Base-by-base conservation (phyloP, 2,888 invertebrate species). In the Synanthedon tipuliformis region DNA sequence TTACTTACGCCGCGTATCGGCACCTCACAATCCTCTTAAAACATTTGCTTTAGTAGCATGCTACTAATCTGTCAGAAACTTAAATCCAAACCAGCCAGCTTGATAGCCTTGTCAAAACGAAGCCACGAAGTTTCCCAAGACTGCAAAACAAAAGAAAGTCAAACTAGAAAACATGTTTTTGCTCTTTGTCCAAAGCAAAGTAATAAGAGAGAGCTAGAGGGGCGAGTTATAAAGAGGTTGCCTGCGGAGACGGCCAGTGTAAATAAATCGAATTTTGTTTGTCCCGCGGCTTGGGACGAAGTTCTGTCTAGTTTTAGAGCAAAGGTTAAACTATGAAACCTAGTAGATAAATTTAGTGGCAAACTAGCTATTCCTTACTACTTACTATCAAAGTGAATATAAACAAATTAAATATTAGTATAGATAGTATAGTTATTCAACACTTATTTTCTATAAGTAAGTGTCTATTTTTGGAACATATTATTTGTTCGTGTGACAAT, bases 251-350 rank as follows among this genome's bases (percentile, higher is more conserved):
- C 49, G 50, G 40, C 27, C 27, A 50, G 50, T 34, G 50, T 62
- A 65, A 66, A 71, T 71, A 71, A 71, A 72, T 72, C 64, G 64
- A 69, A 71, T 72, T 70, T 66, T 61, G 63, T 63, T 60, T 60
- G 60, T 65, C 63, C 55, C 52, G 59, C 55, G 59, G 57, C 58
- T 62, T 60, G 48, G 51, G 18, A 50, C 50, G 18, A 49, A 49
- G 49, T 49, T 49, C 18, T 16, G 15, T 49, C 7, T 49, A 49
- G 49, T 49, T 60, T 59, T 60, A 55, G 59, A 51, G 57, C 62
- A 60, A 63, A 64, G 65, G 59, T 61, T 57, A 55, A 59, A 58
- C 60, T 63, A 58, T 59, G 57, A 64, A 65, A 59, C 58, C 60
- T 56, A 56, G 56, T 60, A 23, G 23, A 23, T 23, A 63, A 62